Evolutionary conservation across 2,113 vertebrate species (phyloP).

Genomic region (Nesoenas mayeri): DNA sequence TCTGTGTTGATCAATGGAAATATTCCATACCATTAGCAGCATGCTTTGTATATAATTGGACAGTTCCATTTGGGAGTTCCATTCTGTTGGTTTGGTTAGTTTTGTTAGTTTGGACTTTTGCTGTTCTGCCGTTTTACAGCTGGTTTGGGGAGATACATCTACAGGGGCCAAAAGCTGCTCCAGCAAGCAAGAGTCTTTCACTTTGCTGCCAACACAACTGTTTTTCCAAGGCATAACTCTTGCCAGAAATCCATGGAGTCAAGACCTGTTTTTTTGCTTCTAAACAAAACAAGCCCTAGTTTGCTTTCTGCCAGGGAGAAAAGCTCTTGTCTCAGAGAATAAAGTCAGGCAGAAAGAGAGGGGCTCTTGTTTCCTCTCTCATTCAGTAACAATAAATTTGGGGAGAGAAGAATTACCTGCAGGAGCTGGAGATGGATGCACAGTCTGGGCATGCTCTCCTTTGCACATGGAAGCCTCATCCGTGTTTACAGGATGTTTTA

Average conservation of each 20-base stretch:
- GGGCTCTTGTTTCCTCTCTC: not conserved
- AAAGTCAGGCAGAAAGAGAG: not conserved
- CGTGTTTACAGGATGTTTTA: not conserved
- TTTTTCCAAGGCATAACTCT: slow-evolving; percentile 29
- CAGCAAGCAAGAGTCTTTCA: not conserved
- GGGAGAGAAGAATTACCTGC: not conserved
- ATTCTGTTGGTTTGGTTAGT: too few species aligned
- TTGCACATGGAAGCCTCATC: not conserved
- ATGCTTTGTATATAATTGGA: too few species aligned
- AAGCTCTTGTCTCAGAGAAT: not conserved
- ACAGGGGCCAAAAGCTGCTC: slow-evolving; percentile 12
- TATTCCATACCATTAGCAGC: too few species aligned
- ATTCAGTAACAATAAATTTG: not conserved
- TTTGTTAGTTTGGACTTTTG: too few species aligned
- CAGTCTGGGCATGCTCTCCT: not conserved
- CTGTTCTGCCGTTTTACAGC: too few species aligned
- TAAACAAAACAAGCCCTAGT: slow-evolving; percentile 19
- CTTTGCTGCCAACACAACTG: slow-evolving; percentile 41
- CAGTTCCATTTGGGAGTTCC: too few species aligned
- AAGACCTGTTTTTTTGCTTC: not conserved
- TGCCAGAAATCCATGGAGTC: slow-evolving; percentile 32
- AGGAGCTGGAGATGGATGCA: not conserved
- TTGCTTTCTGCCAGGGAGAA: not conserved
- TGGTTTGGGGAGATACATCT: not conserved
- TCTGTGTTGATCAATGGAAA: too few species aligned